phyloP scores from a whole-genome alignment of 2,797 vertebrate genomes.

The Takifugu ocellatus region DNA sequence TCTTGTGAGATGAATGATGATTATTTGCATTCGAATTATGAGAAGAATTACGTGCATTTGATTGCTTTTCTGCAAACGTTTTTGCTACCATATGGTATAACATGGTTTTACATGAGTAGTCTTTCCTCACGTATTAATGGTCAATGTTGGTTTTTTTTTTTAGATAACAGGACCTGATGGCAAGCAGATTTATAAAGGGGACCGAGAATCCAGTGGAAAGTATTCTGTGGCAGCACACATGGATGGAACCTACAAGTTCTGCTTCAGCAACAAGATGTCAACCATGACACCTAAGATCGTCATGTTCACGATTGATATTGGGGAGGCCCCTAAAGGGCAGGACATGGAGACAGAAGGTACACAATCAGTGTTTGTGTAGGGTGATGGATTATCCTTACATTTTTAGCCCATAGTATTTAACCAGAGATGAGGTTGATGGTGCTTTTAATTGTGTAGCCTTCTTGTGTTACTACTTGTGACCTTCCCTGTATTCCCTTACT shows the following conservation, averaged over 20 bases:
- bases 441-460: slow-evolving; percentile 14
- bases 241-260: slow-evolving; percentile 98
- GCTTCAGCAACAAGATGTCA: slow-evolving; percentile 99
- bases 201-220: slow-evolving; percentile 95
- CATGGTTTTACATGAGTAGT: not conserved
- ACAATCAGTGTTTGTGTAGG: not conserved
- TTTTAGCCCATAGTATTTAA: not conserved
- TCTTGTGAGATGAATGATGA: too few relatives aligned
- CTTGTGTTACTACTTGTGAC: slow-evolving; percentile 2
- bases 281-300: slow-evolving; percentile 99
- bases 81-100: slow-evolving; percentile 45
- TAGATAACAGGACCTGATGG: slow-evolving; percentile 97
- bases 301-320: slow-evolving; percentile 99
- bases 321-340: slow-evolving; percentile 94
- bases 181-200: slow-evolving; percentile 96
- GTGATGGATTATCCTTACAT: too few relatives aligned
- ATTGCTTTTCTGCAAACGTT: not conserved
- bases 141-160: not conserved
- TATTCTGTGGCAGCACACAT: slow-evolving; percentile 98
- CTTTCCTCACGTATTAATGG: not conserved
- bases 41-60: fast-evolving
- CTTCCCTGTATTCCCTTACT: not conserved
- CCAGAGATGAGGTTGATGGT: too few relatives aligned
- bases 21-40: not conserved
- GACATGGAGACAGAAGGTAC: slow-evolving; percentile 99